phyloP scores from a whole-genome alignment of 2,113 vertebrate genomes.

The Etheostoma spectabile region DNA sequence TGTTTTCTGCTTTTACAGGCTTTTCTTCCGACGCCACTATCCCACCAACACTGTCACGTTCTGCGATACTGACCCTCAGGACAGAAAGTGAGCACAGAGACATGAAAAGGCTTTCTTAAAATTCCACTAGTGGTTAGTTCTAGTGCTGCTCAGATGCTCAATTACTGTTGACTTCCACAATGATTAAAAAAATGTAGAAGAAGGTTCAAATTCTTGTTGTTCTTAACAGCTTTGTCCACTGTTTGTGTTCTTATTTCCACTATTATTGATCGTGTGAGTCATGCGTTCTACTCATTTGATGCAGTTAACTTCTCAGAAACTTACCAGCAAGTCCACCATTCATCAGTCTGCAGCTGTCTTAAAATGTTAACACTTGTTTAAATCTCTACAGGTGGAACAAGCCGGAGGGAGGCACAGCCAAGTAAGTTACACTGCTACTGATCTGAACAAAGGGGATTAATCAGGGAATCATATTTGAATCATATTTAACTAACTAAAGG shows the following conservation, averaged over 20 bases:
- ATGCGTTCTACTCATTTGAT: not conserved
- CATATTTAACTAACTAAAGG: not conserved
- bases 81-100: conserved; percentile 92
- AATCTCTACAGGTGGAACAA: conserved; percentile 87
- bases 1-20: conserved; percentile 77
- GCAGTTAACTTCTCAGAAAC: not conserved
- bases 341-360: not conserved
- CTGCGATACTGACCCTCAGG: conserved; percentile 95
- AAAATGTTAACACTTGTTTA: not conserved
- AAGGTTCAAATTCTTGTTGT: not conserved
- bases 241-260: not conserved
- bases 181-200: too few relatives aligned
- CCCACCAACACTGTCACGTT: conserved; percentile 95
- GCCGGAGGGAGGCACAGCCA: conserved; percentile 87
- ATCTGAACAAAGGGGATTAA: not conserved
- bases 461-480: too few relatives aligned
- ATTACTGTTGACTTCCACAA: not conserved
- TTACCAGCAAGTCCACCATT: not conserved
- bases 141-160: not conserved
- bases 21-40: conserved; percentile 98
- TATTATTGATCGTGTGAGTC: not conserved
- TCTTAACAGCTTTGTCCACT: not conserved
- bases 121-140: not conserved
- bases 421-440: conserved; percentile 80
- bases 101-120: not conserved